Evolutionary conservation across 2,113 vertebrate species (phyloP).

Genomic region (human): DNA sequence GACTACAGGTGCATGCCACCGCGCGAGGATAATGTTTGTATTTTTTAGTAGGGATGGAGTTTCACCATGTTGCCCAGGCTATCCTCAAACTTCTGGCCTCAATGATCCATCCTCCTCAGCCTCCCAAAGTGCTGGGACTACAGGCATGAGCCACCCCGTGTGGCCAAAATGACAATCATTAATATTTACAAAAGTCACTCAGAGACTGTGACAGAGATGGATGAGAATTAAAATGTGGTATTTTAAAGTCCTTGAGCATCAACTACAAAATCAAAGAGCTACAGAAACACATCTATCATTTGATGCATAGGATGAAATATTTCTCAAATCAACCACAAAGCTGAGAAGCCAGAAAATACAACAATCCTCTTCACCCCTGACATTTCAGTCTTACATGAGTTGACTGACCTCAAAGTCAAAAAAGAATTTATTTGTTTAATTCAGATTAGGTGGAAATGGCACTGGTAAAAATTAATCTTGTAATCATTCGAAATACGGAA

Average conservation of each 20-base stretch:
- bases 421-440: constrained; percentile 35
- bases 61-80: too few relatives aligned
- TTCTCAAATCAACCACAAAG: constrained; percentile 28
- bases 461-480: background rate
- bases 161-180: background rate
- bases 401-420: background rate
- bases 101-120: too few relatives aligned
- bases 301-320: background rate
- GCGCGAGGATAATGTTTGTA: too few relatives aligned
- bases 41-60: too few relatives aligned
- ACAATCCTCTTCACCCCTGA: background rate
- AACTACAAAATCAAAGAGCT: constrained; percentile 28
- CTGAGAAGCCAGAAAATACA: constrained; percentile 21
- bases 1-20: too few relatives aligned
- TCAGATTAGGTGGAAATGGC: background rate
- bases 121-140: too few relatives aligned
- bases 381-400: background rate
- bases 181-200: constrained; percentile 34
- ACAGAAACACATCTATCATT: background rate
- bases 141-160: too few relatives aligned
- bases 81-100: too few relatives aligned
- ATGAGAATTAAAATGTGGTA: background rate
- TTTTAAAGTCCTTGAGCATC: constrained; percentile 28
- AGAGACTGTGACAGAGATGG: background rate
- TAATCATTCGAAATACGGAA: background rate